These are phyloP conservation scores for Ataeniobius toweri DNA, from an alignment of 2,797 vertebrate genomes.

Conservation along the genomic window DNA sequence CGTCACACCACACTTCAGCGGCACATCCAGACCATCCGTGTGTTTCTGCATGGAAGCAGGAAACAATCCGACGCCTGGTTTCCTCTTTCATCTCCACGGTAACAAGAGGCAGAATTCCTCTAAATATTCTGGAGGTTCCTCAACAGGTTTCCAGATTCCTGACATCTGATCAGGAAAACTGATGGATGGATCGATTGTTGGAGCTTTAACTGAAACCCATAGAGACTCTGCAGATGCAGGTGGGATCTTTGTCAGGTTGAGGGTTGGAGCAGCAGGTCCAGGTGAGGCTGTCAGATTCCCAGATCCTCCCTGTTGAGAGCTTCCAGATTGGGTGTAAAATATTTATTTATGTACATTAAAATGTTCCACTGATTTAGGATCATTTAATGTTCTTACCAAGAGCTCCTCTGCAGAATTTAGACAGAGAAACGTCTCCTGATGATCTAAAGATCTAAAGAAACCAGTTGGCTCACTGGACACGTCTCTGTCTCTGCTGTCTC, in stretches of 20 bases:
- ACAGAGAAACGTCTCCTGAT: neutral
- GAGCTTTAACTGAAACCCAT: neutral
- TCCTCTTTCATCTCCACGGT: neutral
- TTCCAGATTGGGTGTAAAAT: neutral
- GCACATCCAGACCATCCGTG: neutral
- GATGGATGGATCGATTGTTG: neutral
- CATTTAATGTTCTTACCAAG: too few relatives aligned
- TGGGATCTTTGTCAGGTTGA: neutral
- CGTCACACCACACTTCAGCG: neutral
- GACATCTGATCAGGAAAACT: neutral
- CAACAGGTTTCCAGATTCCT: neutral
- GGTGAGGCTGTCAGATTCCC: neutral
- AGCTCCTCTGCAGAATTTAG: too few relatives aligned
- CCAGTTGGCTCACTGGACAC: too few relatives aligned
- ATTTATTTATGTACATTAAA: slow-evolving; percentile 10
- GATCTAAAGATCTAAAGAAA: neutral
- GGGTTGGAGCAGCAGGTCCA: neutral
- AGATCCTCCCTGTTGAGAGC: neutral
- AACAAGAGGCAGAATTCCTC: neutral
- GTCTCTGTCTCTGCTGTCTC: neutral
- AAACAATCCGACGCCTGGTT: neutral
- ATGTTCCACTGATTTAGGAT: neutral
- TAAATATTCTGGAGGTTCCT: neutral
- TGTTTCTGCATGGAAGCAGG: neutral
- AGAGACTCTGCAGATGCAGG: neutral